Percentiles rank a stretch among this genome's conserved stretches.
These are phyloP conservation scores for Thamnophis elegans DNA, from an alignment of 2,797 vertebrate species.

Conservation along the genomic window DNA sequence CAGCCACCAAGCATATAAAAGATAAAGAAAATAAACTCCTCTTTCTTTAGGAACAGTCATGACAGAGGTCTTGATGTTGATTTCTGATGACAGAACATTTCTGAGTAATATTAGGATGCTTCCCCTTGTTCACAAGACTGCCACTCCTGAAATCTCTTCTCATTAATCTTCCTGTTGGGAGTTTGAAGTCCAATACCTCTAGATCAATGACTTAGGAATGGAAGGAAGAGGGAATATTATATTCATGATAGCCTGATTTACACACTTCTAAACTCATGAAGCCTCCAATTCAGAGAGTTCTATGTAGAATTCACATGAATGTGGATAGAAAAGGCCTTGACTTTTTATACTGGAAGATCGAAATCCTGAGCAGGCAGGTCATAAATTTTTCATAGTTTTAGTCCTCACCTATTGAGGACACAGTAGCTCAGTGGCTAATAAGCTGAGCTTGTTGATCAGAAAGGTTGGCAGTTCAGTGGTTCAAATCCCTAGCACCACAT, in stretches of 20 bases:
- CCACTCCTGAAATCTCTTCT: not conserved
- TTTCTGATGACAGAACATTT: not conserved
- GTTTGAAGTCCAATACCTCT: not conserved
- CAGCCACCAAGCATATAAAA: not conserved
- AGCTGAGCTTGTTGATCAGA: too few species aligned
- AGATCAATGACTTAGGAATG: not conserved
- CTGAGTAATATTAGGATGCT: not conserved
- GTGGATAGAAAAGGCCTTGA: not conserved
- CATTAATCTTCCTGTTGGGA: not conserved
- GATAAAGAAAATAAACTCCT: not conserved
- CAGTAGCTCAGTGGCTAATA: too few species aligned
- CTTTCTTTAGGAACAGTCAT: not conserved
- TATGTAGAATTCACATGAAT: not conserved
- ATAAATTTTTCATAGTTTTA: not conserved
- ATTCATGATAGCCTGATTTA: not conserved
- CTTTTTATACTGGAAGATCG: not conserved
- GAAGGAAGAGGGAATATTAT: not conserved
- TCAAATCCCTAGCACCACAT: too few species aligned
- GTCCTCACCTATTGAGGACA: not conserved
- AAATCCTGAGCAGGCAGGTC: not conserved
- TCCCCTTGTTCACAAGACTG: not conserved
- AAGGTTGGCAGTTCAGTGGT: too few species aligned
- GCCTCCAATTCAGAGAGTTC: not conserved
- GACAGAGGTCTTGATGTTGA: not conserved
- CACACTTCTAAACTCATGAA: not conserved